Conservation (phyloP, 1,140 invertebrate genomes). For the Cydia amplana region DNA sequence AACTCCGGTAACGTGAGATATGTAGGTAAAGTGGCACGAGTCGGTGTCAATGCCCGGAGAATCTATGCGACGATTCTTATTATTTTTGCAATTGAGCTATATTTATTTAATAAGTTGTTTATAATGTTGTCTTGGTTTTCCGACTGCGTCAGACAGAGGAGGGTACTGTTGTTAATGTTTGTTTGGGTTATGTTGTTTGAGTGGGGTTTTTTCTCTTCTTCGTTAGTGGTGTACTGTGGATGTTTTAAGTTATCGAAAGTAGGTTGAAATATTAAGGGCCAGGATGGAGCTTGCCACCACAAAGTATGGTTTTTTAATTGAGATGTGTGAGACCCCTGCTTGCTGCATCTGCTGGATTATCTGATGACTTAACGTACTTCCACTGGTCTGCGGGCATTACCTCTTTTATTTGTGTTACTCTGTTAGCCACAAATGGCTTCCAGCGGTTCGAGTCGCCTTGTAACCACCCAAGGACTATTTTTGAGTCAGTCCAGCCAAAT, state of each 20-base stretch:
- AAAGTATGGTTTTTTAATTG: constrained; percentile 38
- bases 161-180: not conserved
- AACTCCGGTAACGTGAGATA: constrained; percentile 35
- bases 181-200: not conserved
- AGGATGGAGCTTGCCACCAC: constrained; percentile 44
- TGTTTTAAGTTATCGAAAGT: too few relatives aligned
- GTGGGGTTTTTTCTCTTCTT: not conserved
- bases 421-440: too few relatives aligned
- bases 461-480: not conserved
- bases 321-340: constrained; percentile 36
- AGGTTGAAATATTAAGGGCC: not conserved
- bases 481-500: constrained; percentile 35
- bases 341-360: constrained; percentile 51
- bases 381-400: constrained; percentile 38
- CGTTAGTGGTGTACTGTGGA: constrained; percentile 12
- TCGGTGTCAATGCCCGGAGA: constrained; percentile 27
- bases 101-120: constrained; percentile 33
- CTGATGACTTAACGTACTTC: constrained; percentile 45
- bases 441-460: constrained; percentile 33
- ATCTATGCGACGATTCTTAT: constrained; percentile 38
- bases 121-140: not conserved
- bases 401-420: constrained; percentile 51
- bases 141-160: too few relatives aligned
- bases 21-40: not conserved
- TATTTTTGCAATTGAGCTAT: constrained; percentile 36